Base-by-base conservation (phyloP, 2,888 invertebrate species). In the Megastigmus dorsalis region DNA sequence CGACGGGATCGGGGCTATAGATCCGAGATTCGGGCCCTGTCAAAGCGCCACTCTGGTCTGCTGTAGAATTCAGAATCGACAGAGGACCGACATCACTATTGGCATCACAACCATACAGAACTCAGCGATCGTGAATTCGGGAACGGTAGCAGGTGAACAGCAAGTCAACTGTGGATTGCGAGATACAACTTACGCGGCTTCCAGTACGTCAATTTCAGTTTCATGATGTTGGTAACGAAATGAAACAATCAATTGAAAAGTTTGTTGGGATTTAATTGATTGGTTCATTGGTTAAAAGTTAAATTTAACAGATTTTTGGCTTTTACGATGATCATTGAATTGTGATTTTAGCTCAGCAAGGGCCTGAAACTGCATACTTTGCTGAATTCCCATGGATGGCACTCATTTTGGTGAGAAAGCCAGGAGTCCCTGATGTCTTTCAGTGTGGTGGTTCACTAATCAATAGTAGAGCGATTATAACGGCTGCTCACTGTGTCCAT, bases 331-430 rank as follows among this genome's bases (percentile, higher is more conserved):
- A n/a, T n/a, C n/a, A n/a, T n/a, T n/a, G n/a, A n/a, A n/a, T n/a
- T n/a, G n/a, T n/a, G n/a, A 36, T 38, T 55, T 33, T 43, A 93
- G 93, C 45, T 91, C 90, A 0, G 87, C 92, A 26, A 84, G 3
- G 1, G 15, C 30, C 92, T 68, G 91, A 91, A 5, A 94, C 93
- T 83, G 90, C 91, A 0, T 92, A 94, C 82, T 95, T 92, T 80
- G 95, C 92, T 0, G 95, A 95, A 87, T 95, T 94, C 84, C 95
- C 95, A 0, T 95, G 95, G 95, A 94, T 95, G 93, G 92, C 93
- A 0, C 94, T 94, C 0, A 88, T 95, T 26, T 85, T 94, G 78
- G 89, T 90, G 50, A 89, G 91, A 75, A 91, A 91, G 75, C 82
- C 89, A 0, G 82, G 81, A 43, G 86, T 89, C 1, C 89, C 90